phyloP scores from a whole-genome alignment of 1,140 invertebrate species.

The Apis laboriosa region DNA sequence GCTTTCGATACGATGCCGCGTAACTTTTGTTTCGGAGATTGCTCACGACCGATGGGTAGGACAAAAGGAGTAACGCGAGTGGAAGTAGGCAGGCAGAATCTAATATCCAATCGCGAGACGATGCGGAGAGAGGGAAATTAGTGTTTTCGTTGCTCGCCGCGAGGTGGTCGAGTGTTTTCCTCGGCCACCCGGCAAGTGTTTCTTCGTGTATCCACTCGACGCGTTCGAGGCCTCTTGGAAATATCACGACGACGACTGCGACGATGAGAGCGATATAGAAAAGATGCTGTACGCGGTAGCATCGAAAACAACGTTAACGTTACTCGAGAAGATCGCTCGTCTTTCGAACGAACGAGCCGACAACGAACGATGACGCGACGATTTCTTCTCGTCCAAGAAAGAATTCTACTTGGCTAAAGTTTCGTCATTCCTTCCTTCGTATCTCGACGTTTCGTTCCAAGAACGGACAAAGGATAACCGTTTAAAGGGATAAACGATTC shows the following conservation, averaged over 20 bases:
- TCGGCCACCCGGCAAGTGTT: conserved; percentile 48
- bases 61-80: conserved; percentile 20
- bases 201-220: conserved; percentile 63
- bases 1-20: conserved; percentile 62
- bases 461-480: too few species aligned
- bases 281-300: conserved; percentile 53
- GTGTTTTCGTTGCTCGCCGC: conserved; percentile 72
- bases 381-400: conserved; percentile 4
- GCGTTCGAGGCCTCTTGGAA: conserved; percentile 55
- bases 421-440: too few species aligned
- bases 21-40: conserved; percentile 56
- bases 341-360: conserved; percentile 45
- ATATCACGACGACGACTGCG: conserved; percentile 50
- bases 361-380: conserved; percentile 60
- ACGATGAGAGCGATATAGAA: too few species aligned
- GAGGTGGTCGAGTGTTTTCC: conserved; percentile 62
- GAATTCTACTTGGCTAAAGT: too few species aligned
- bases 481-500: too few species aligned
- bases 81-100: too few species aligned
- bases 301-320: conserved; percentile 61
- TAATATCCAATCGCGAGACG: conserved; percentile 1
- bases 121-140: conserved; percentile 66
- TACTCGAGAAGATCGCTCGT: conserved; percentile 31
- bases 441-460: too few species aligned
- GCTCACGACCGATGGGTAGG: conserved; percentile 25